Conservation (phyloP, 2,888 invertebrate genomes). For the Hymenopus coronatus region DNA sequence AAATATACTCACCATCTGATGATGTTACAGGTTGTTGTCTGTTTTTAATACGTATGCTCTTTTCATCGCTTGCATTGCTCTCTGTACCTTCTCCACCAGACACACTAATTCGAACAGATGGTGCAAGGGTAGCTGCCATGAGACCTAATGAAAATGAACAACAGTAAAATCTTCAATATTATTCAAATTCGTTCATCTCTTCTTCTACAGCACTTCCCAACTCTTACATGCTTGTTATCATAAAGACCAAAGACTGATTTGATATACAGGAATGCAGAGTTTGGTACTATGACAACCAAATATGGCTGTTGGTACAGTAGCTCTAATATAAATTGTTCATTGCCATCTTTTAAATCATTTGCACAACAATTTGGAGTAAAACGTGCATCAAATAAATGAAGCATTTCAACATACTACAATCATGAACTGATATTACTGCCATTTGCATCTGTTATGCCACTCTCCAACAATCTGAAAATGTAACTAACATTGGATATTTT, state of each 20-base stretch:
- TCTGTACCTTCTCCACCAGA: slow-evolving; percentile 40
- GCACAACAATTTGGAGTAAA: neutral
- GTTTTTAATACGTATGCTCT: slow-evolving; percentile 23
- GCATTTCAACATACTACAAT: neutral
- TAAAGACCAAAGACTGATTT: neutral
- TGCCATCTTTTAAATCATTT: neutral
- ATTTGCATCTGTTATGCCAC: neutral
- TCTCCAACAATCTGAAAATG: neutral
- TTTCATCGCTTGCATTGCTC: slow-evolving; percentile 30
- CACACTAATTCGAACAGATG: slow-evolving; percentile 51
- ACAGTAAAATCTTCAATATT: neutral
- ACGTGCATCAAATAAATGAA: neutral
- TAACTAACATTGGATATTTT: too few relatives aligned
- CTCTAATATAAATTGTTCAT: neutral
- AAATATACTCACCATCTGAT: neutral
- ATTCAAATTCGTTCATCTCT: neutral
- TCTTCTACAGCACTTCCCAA: neutral
- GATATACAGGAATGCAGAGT: neutral
- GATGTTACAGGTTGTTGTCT: slow-evolving; percentile 9
- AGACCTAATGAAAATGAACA: slow-evolving; percentile 34
- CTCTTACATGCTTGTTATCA: neutral
- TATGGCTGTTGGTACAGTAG: neutral
- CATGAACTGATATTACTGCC: neutral
- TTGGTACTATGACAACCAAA: neutral
- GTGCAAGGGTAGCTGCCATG: slow-evolving; percentile 42